phyloP scores from a whole-genome alignment of 2,888 invertebrate species.

The Serrognathus titanus region DNA sequence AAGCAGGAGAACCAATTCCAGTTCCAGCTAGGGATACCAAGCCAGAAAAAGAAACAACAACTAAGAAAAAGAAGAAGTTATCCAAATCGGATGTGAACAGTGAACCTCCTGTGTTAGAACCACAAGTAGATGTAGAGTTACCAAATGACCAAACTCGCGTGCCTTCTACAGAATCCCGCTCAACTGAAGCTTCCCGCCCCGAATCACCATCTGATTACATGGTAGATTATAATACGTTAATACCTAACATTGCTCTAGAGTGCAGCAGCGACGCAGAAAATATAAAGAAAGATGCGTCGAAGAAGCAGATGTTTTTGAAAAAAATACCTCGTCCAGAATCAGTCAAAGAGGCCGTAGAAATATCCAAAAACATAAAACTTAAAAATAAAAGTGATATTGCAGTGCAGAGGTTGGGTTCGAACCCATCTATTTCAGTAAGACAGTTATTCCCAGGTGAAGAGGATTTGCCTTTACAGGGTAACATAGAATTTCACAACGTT shows the following conservation, averaged over 20 bases:
- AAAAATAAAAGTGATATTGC: conserved; percentile 55
- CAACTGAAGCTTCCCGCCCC: conserved; percentile 32
- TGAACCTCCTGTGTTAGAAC: conserved; percentile 22
- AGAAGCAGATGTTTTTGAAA: conserved; percentile 24
- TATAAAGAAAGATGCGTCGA: conserved; percentile 31
- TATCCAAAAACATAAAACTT: conserved; percentile 37
- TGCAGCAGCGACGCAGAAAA: conserved; percentile 40
- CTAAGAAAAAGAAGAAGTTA: conserved; percentile 43
- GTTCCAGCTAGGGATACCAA: conserved; percentile 38
- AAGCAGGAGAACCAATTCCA: conserved; percentile 50
- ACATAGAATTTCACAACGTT: conserved; percentile 69
- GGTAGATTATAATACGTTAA: conserved; percentile 46
- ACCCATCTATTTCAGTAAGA: conserved; percentile 78
- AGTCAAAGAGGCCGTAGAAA: conserved; percentile 35
- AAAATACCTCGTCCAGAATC: conserved; percentile 32
- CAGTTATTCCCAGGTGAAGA: conserved; percentile 81
- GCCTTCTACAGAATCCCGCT: conserved; percentile 34
- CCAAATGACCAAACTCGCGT: conserved; percentile 21
- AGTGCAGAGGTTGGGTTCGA: conserved; percentile 66
- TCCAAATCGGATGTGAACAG: conserved; percentile 33
- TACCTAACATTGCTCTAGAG: conserved; percentile 45
- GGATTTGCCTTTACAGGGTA: conserved; percentile 72
- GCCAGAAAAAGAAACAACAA: conserved; percentile 21
- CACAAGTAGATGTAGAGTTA: conserved; percentile 20
- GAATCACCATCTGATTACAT: conserved; percentile 44